Base-by-base conservation (phyloP, 2,888 invertebrate species). In the Plebejus melissa region DNA sequence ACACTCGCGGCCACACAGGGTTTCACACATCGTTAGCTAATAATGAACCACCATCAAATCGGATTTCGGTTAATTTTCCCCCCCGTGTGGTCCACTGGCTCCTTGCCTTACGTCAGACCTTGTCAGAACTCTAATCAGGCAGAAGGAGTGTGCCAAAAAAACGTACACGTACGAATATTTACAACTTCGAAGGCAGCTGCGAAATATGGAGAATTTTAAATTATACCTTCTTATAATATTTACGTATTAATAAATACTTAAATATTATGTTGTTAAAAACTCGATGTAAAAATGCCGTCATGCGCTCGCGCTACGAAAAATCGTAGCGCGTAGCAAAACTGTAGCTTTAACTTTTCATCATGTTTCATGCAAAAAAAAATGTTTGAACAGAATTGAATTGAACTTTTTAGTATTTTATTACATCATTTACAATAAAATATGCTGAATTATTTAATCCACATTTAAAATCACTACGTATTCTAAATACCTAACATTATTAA, bases 41-140 rank as follows among this genome's bases (percentile, higher is more conserved):
- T 85, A 86, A 88, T 85, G 84, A 81, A 84, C 84, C 83, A 81
- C 83, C 86, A 87, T 87, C 84, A 88, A 89, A 89, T 89, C 86
- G 86, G 87, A 88, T 89, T 89, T 89, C 82, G 85, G 87, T 86
- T 84, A 86, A 81, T 82, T 82, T 85, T 84, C 84, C 82, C 82
- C 84, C 79, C 76, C 79, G 88, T 87, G 89, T 87, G 89, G 88
- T 86, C 89, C 84, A 86, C 89, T 84, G 77, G 88, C 89, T 89
- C 82, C 89, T 88, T 87, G 88, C 88, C 84, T 89, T 89, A 89
- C 88, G 88, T 87, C 88, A 87, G 83, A 86, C 80, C 86, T 83
- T 83, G 80, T 90, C 90, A 90, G 80, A 79, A 80, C 82, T 78
- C 87, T 81, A 83, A 86, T 89, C 85, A 85, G 82, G 83, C 85